Percentiles rank a stretch among this genome's conserved stretches.
Evolutionary conservation across 2,797 vertebrate genomes (phyloP).

Genomic region (Phoebastria nigripes): DNA sequence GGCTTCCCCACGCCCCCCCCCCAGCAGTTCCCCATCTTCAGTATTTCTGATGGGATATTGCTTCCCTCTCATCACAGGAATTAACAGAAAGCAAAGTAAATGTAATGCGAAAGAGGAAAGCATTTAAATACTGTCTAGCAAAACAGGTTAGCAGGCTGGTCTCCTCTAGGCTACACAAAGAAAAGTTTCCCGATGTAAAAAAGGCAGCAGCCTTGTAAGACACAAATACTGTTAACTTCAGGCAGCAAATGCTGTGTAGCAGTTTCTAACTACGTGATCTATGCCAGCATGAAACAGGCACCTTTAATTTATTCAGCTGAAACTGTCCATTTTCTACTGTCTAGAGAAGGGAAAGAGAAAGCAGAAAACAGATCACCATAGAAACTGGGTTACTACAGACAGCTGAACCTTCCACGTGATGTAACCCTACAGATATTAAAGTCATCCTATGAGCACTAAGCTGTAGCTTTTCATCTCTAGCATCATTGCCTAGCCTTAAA

Average conservation of each 20-base stretch:
- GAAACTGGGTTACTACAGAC: slow-evolving; percentile 49
- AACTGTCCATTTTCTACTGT: background rate
- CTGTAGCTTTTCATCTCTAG: background rate
- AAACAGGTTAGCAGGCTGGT: background rate
- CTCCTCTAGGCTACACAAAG: background rate
- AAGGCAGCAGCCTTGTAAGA: background rate
- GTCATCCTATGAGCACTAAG: background rate
- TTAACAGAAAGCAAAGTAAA: background rate
- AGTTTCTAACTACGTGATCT: background rate
- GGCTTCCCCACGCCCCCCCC: background rate
- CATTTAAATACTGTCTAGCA: background rate
- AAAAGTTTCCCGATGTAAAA: background rate
- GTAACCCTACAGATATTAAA: background rate
- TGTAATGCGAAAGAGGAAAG: background rate
- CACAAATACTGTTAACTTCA: background rate
- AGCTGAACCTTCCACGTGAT: slow-evolving; percentile 2
- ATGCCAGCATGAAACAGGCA: background rate
- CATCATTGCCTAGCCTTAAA: background rate
- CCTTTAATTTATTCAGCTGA: background rate
- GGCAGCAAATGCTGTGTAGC: background rate
- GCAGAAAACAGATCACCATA: slow-evolving; percentile 54
- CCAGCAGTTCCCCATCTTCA: background rate
- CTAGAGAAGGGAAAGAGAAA: background rate
- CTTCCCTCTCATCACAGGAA: background rate
- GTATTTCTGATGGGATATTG: background rate